Conservation (phyloP, 2,888 invertebrate species). For the Erebia ligea region DNA sequence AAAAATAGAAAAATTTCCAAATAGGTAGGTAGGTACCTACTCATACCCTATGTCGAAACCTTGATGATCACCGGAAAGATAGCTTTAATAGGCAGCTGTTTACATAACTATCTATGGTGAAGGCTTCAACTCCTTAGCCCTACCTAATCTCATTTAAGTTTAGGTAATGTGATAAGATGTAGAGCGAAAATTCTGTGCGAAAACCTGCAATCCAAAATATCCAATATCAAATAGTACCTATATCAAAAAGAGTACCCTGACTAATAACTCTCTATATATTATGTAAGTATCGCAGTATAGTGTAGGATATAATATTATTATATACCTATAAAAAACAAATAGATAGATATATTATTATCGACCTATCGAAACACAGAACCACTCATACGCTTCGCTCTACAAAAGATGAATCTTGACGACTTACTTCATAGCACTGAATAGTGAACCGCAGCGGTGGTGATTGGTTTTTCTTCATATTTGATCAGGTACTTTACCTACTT, state of each 20-base stretch:
- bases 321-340: neutral
- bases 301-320: no score
- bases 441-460: conserved; percentile 78
- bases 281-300: no score
- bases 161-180: no score
- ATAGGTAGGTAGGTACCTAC: no score
- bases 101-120: no score
- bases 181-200: no score
- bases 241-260: neutral
- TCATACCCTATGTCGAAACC: no score
- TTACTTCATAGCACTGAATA: conserved; percentile 85
- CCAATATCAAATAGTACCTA: conserved; percentile 6
- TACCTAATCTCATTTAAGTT: no score
- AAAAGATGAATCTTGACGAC: conserved; percentile 49
- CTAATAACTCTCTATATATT: neutral
- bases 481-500: conserved; percentile 16
- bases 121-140: no score
- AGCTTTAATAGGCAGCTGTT: no score
- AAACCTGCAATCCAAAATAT: neutral
- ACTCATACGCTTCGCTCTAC: conserved; percentile 32
- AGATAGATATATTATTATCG: conserved; percentile 6
- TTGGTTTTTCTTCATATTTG: conserved; percentile 66
- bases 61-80: no score
- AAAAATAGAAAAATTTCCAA: no score
- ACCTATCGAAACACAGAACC: conserved; percentile 11